A percentile compares a stretch with the other conserved stretches of the same genome.
Conservation (phyloP, 2,888 invertebrate species). For the Cosmia trapezina region DNA sequence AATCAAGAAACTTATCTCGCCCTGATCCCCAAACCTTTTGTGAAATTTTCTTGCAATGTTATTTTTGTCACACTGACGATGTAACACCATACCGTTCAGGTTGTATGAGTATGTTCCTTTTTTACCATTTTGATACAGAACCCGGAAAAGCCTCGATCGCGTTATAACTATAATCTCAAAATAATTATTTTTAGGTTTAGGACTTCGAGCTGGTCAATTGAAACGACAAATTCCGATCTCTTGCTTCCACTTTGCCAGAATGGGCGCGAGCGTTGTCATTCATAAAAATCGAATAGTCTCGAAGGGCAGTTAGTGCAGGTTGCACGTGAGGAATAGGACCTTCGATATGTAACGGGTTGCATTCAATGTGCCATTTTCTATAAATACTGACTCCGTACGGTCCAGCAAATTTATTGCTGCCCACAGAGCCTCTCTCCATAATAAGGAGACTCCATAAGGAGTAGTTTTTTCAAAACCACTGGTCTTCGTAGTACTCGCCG, state of each 20-base stretch:
- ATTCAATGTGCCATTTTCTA: constrained; percentile 2
- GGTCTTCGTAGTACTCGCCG: neutral
- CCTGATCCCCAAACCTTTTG: too few species aligned
- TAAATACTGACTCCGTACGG: constrained; percentile 2
- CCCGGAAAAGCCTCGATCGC: too few species aligned
- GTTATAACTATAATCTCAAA: too few species aligned
- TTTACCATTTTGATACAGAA: too few species aligned
- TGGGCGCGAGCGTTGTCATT: neutral
- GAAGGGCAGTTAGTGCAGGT: neutral
- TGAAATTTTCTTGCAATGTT: too few species aligned
- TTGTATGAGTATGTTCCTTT: too few species aligned
- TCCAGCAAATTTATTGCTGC: neutral
- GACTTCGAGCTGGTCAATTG: neutral
- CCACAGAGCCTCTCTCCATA: neutral
- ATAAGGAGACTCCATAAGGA: neutral
- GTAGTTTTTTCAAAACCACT: neutral
- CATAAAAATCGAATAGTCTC: neutral
- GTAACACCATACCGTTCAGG: too few species aligned
- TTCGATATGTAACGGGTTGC: neutral
- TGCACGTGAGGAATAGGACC: too few species aligned
- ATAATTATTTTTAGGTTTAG: too few species aligned
- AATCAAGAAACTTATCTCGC: too few species aligned
- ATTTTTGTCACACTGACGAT: too few species aligned
- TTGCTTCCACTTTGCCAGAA: neutral
- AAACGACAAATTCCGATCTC: neutral